Evolutionary conservation across 1,140 invertebrate species (phyloP).

Genomic region (Brachionus calyciflorus): DNA sequence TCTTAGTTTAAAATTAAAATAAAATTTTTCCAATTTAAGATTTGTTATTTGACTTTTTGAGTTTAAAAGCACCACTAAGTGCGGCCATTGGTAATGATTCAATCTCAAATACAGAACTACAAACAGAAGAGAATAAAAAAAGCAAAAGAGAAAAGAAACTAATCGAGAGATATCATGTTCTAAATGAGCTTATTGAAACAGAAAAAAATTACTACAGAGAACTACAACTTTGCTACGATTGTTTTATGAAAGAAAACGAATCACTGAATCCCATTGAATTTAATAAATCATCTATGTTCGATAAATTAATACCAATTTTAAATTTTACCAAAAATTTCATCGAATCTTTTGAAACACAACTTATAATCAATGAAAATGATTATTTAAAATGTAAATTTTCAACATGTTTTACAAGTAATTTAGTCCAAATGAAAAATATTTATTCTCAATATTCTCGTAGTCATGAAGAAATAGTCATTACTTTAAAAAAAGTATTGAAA

Average conservation of each 20-base stretch:
- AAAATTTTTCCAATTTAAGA: too few species aligned
- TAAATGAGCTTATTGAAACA: constrained; percentile 7
- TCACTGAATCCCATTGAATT: background rate
- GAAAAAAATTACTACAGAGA: background rate
- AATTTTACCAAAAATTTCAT: constrained; percentile 14
- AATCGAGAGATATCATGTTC: background rate
- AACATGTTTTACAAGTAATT: background rate
- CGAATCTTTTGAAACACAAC: background rate
- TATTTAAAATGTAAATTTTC: background rate
- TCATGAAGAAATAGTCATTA: background rate
- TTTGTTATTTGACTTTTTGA: background rate
- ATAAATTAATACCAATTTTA: background rate
- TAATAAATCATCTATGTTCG: background rate
- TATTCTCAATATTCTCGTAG: background rate
- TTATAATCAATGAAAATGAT: background rate
- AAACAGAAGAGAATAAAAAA: background rate
- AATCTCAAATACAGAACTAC: too few species aligned
- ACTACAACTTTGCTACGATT: background rate
- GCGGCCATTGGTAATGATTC: too few species aligned
- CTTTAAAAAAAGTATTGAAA: background rate
- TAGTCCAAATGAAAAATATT: background rate
- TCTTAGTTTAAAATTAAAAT: too few species aligned
- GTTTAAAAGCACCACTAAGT: too few species aligned
- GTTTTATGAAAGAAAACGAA: background rate
- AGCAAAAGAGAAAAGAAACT: background rate